Evolutionary conservation across 92 coral and sea anemone genomes (phyloP).

Genomic region (Pocillopora meandrina): DNA sequence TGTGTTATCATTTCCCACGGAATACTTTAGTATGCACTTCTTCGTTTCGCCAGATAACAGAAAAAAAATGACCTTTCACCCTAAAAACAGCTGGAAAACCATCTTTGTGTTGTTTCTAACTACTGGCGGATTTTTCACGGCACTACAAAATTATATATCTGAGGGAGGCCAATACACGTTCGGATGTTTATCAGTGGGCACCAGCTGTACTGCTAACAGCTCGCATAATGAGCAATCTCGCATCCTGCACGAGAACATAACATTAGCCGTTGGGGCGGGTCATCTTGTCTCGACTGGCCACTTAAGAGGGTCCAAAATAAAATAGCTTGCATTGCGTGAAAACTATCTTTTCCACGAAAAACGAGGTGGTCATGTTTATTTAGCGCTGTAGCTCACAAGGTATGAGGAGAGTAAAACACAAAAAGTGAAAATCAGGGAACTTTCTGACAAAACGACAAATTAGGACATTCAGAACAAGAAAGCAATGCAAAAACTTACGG

Average conservation of each 20-base stretch:
- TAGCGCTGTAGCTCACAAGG: conserved; percentile 8
- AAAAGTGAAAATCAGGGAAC: background rate
- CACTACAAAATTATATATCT: background rate
- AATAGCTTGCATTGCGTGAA: conserved; percentile 33
- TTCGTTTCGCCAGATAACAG: conserved; percentile 23
- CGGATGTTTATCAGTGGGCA: background rate
- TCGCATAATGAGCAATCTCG: background rate
- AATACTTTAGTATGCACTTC: conserved; percentile 2
- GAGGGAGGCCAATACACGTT: background rate
- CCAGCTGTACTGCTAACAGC: conserved; percentile 3
- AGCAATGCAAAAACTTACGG: background rate
- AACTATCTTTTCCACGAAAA: conserved; percentile 13
- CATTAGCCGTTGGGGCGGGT: conserved; percentile 15
- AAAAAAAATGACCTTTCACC: conserved; percentile 36
- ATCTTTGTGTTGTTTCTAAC: conserved; percentile 7
- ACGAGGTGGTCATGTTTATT: background rate
- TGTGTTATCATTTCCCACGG: conserved; percentile 24
- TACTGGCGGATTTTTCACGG: background rate
- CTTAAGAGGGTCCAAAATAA: conserved; percentile 4
- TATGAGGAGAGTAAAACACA: conserved; percentile 6
- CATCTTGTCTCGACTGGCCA: background rate
- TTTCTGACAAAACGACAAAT: background rate
- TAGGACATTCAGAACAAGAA: background rate
- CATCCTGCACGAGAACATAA: conserved; percentile 3
- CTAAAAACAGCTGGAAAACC: conserved; percentile 24